Evolutionary conservation across 1,140 invertebrate genomes (phyloP).

Genomic region (Phymorhynchus buccinoides): DNA sequence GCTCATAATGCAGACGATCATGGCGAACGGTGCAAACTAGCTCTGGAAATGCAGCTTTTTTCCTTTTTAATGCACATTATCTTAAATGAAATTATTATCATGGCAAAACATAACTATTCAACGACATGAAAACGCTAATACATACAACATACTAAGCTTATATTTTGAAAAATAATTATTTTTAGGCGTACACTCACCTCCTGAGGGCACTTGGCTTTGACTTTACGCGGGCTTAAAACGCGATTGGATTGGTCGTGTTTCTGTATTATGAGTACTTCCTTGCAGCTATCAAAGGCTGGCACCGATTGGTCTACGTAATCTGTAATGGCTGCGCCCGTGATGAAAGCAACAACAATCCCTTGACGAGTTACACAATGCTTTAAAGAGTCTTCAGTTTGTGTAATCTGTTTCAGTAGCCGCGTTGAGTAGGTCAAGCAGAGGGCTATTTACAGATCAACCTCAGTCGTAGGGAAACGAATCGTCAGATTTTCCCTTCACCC

Average conservation of each 20-base stretch:
- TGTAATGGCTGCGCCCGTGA: slow-evolving; percentile 13
- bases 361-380: too few relatives aligned
- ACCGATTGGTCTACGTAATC: slow-evolving; percentile 16
- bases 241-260: slow-evolving; percentile 56
- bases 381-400: too few relatives aligned
- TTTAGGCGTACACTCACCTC: slow-evolving; percentile 59
- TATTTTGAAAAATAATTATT: slow-evolving; percentile 36
- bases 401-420: too few relatives aligned
- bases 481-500: too few relatives aligned
- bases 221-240: slow-evolving; percentile 63
- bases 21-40: background rate
- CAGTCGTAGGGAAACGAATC: too few relatives aligned
- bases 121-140: background rate
- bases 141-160: background rate
- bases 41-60: background rate
- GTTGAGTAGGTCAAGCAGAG: background rate
- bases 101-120: slow-evolving; percentile 17
- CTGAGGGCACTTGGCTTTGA: slow-evolving; percentile 60
- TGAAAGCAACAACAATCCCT: background rate
- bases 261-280: slow-evolving; percentile 11
- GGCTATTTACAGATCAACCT: too few relatives aligned
- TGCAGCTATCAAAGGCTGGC: slow-evolving; percentile 7
- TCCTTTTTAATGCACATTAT: background rate
- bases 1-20: slow-evolving; percentile 17
- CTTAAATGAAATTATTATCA: background rate